Percentiles rank a stretch among this genome's conserved stretches.
These are phyloP conservation scores for Sakesphorus luctuosus DNA, from an alignment of 2,113 vertebrate genomes.

Conservation along the genomic window DNA sequence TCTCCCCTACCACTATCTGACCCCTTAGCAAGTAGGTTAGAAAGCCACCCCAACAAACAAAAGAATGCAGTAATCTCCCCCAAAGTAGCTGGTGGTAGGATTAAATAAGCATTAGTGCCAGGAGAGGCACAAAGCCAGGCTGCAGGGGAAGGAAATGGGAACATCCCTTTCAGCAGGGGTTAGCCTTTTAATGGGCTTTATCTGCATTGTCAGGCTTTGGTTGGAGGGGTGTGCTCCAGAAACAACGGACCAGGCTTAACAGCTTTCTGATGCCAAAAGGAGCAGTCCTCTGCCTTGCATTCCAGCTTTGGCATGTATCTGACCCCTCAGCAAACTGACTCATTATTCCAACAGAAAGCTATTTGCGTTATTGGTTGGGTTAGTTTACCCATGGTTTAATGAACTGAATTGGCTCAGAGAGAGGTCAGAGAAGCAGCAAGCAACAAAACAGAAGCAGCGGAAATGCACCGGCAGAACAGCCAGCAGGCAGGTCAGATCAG, in stretches of 20 bases:
- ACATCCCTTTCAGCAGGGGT: conserved; percentile 65
- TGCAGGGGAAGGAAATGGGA: conserved; percentile 55
- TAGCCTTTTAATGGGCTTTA: conserved; percentile 54
- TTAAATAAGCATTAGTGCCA: conserved; percentile 45
- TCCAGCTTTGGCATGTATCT: conserved; percentile 13
- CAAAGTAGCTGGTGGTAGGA: conserved; percentile 16
- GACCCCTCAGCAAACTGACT: conserved; percentile 17
- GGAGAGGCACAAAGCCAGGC: conserved; percentile 39
- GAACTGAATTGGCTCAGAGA: conserved; percentile 15
- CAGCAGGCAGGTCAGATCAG: not conserved
- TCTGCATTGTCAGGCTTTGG: conserved; percentile 9
- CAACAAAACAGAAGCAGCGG: not conserved
- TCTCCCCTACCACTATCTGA: not conserved
- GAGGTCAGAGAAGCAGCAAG: conserved; percentile 9
- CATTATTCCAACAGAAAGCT: conserved; percentile 9
- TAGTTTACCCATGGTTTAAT: conserved; percentile 30
- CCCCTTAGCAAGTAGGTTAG: conserved; percentile 19
- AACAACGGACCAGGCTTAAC: conserved; percentile 34
- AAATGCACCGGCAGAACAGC: not conserved
- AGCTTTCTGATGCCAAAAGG: conserved; percentile 51
- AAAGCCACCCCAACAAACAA: conserved; percentile 55
- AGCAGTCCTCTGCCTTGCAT: conserved; percentile 34
- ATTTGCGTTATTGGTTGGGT: conserved; percentile 28
- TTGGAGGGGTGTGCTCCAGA: not conserved
- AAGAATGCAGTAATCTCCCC: conserved; percentile 43